Base-by-base conservation (phyloP, 2,113 vertebrate species). In the Anguilla japonica region DNA sequence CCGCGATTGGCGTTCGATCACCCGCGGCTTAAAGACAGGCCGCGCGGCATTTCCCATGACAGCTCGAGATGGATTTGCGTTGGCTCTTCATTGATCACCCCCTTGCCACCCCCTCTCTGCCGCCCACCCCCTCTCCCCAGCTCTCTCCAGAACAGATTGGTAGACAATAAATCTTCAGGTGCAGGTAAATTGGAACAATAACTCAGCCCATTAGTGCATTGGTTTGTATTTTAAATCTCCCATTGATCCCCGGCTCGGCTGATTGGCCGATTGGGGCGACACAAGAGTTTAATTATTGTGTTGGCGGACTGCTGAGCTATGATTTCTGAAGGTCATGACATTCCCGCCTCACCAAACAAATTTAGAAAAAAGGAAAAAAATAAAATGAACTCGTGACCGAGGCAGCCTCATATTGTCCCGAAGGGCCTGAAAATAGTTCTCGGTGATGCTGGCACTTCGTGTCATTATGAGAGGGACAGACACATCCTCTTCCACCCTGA, bases 121-220 rank as follows among this genome's bases (percentile, higher is more conserved):
- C 13, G 1, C 78, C 78, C 26, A 79, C 16, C 9, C 88, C 79
- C 14, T 29, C 87, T 85, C 87, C 63, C 43, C 80, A 50, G 71
- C 78, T 39, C 20, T 81, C 78, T 81, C 5, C 84, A 56, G 88
- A 92, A 91, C 91, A 87, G 91, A 91, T 91, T 89, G 92, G 90
- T 89, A 91, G 91, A 92, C 91, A 91, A 93, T 95, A 94, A 95
- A 94, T 95, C 93, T 91, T 89, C 87, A 81, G 79, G 86, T 85
- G 82, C 94, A 95, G 94, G 94, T 96, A 94, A 94, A 95, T 94
- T 94, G 93, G 93, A 95, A 88, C 85, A 86, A 95, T 95, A 95
- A 94, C 92, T 95, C 93, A 93, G 91, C 92, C 93, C 94, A 96
- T 96, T 95, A 96, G 94, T 91, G 91, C 94, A 95, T 96, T 95